Conservation (phyloP, 2,888 invertebrate genomes). For the Tipula lateralis region DNA sequence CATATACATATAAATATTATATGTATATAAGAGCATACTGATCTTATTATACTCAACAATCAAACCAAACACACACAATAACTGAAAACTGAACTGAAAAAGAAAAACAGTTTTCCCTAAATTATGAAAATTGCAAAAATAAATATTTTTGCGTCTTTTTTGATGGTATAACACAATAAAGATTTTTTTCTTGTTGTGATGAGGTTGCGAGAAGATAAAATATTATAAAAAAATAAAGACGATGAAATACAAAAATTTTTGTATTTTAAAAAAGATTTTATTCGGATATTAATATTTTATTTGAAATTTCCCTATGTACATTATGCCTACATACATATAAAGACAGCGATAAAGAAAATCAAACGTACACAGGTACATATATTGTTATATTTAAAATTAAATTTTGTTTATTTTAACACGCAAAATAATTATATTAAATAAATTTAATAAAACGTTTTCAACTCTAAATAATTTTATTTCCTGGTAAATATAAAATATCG, state of each 20-base stretch:
- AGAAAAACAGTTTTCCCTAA: background rate
- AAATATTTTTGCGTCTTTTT: background rate
- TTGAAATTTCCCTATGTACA: background rate
- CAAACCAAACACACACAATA: background rate
- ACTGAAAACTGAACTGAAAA: background rate
- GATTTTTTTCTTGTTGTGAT: background rate
- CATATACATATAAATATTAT: background rate
- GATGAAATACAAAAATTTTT: too few relatives aligned
- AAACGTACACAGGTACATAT: background rate
- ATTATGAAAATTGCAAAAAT: background rate
- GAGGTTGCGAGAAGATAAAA: background rate
- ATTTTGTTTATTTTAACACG: background rate
- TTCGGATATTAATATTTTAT: conserved; percentile 1
- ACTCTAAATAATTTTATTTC: background rate
- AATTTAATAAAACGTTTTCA: background rate
- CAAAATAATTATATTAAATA: too few relatives aligned
- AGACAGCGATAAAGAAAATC: background rate
- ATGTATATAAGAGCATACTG: background rate
- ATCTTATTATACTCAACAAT: background rate
- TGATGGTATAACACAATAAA: background rate
- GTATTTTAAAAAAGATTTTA: background rate
- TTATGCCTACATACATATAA: background rate
- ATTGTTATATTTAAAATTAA: background rate
- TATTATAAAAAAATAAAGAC: background rate
- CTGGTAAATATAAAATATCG: background rate